Base-by-base conservation (phyloP, 2,888 invertebrate genomes). In the Patella caerulea region DNA sequence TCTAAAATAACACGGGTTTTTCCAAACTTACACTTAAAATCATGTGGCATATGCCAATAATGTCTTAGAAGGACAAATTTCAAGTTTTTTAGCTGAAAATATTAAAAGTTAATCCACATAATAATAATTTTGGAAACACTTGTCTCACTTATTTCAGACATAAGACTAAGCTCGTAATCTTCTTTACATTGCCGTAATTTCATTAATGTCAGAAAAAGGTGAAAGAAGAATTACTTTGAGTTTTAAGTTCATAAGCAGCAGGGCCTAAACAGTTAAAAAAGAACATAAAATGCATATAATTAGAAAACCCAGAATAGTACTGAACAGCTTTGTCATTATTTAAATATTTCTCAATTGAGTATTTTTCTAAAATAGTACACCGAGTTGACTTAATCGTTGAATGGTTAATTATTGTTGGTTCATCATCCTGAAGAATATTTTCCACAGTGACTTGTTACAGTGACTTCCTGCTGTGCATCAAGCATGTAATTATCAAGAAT, bases 91-190 rank as follows among this genome's bases (percentile, higher is more conserved):
- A 72, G 78, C 71, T 78, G 79, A 14, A 74, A 34, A 45, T 34
- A 71, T 65, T 77, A 56, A 29, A 79, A 77, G 59, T 71, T 73
- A 29, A 78, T 59, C 75, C 78, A 78, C n/a, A 78, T 78, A 11
- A 65, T 45, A 71, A 72, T 75, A 52, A 79, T 75, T 29, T 71
- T 78, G 14, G 19, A 69, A n/a, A 79, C 78, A 29, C 17, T 59
- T 4, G n/a, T 56, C 55, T 78, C 75, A 69, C 24, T 34, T 12
- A 71, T 53, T 15, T 54, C 34, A 74, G 78, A 79, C 74, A 77
- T 71, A 17, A 34, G 12, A 19, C 45, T n/a, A 5, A 81, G 72
- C 56, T 79, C 78, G 15, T 53, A 29, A 59, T 81, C 71, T 74
- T 76, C 54, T 17, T 11, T 73, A 15, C 53, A 15, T 53, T 53